Conservation (phyloP, 1,140 invertebrate species). For the Telenomus remus region DNA sequence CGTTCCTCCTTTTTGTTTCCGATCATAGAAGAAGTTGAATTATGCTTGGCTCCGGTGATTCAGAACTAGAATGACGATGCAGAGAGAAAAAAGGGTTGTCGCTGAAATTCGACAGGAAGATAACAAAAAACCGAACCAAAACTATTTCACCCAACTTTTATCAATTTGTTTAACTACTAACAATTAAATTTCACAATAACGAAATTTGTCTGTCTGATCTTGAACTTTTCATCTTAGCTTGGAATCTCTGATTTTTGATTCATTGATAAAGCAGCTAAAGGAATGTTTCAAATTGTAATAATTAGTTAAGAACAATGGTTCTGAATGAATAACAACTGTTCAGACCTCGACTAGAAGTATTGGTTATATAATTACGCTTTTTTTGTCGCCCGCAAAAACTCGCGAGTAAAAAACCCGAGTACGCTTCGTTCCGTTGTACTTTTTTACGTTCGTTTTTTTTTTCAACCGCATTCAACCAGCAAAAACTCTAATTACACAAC, state of each 20-base stretch:
- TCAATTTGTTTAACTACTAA: too few species aligned
- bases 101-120: background rate
- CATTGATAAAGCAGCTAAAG: too few species aligned
- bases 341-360: conserved; percentile 26
- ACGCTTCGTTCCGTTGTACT: conserved; percentile 45
- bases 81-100: conserved; percentile 5
- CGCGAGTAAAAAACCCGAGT: conserved; percentile 19
- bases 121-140: conserved; percentile 4
- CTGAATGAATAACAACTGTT: conserved; percentile 43
- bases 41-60: conserved; percentile 21
- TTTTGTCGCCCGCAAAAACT: conserved; percentile 26
- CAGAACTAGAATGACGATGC: conserved; percentile 23
- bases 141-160: background rate
- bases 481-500: conserved; percentile 53
- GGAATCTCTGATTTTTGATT: too few species aligned
- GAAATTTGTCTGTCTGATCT: too few species aligned
- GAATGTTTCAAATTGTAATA: too few species aligned
- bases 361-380: conserved; percentile 54
- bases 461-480: background rate
- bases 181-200: too few species aligned
- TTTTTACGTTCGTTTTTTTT: conserved; percentile 33
- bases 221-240: too few species aligned
- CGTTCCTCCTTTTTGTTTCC: conserved; percentile 9
- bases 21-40: conserved; percentile 34
- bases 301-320: conserved; percentile 2